A percentile compares a stretch with the other conserved stretches of the same genome.
Evolutionary conservation across 2,888 invertebrate species (phyloP).

Genomic region (Malthinus flaveolus): DNA sequence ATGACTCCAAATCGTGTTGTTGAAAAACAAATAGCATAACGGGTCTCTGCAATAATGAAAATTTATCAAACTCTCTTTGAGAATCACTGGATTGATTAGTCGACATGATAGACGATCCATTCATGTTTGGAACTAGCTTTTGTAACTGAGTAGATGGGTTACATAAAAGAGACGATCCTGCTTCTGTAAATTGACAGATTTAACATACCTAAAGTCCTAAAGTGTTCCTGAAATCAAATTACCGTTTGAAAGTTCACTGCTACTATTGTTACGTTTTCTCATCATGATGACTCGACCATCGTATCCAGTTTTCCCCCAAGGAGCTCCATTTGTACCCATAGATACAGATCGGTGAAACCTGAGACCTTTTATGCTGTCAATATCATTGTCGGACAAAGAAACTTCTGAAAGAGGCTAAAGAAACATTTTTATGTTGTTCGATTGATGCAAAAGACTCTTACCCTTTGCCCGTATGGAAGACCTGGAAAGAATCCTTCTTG

Average conservation of each 20-base stretch:
- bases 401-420: conserved; percentile 60
- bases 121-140: conserved; percentile 72
- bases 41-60: conserved; percentile 73
- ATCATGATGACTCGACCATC: conserved; percentile 64
- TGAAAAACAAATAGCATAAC: conserved; percentile 86
- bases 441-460: conserved; percentile 37
- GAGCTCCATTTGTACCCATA: conserved; percentile 73
- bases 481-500: conserved; percentile 45
- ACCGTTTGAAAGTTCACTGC: conserved; percentile 64
- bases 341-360: conserved; percentile 85
- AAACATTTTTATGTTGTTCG: not conserved
- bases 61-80: conserved; percentile 56
- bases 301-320: conserved; percentile 62
- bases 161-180: conserved; percentile 79
- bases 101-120: conserved; percentile 59
- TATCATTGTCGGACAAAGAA: conserved; percentile 59
- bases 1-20: conserved; percentile 80
- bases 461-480: conserved; percentile 52
- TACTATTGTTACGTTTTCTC: conserved; percentile 71
- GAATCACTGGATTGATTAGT: conserved; percentile 47
- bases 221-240: conserved; percentile 34
- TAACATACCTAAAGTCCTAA: conserved; percentile 1
- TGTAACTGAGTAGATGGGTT: conserved; percentile 88
- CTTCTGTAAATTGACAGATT: conserved; percentile 57
- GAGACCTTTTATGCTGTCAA: conserved; percentile 58